Conservation (phyloP, 1,140 invertebrate species). For the Formica exsecta region DNA sequence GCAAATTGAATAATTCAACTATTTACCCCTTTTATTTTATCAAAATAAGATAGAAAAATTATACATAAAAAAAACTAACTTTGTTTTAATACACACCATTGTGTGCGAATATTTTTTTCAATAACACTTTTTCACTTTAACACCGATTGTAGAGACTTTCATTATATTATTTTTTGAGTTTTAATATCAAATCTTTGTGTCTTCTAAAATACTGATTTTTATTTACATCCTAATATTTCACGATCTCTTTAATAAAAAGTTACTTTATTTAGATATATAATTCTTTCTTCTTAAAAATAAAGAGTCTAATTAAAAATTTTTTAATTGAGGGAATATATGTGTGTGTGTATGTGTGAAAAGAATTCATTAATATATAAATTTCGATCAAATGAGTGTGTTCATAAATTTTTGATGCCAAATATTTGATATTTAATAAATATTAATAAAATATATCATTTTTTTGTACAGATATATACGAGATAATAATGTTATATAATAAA, state of each 20-base stretch:
- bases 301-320: constrained; percentile 6
- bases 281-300: constrained; percentile 5
- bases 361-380: constrained; percentile 38
- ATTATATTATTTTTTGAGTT: background rate
- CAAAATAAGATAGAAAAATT: background rate
- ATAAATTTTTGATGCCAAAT: constrained; percentile 38
- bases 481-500: background rate
- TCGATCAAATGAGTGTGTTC: constrained; percentile 21
- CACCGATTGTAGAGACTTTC: background rate
- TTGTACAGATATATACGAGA: constrained; percentile 6
- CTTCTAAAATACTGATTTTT: background rate
- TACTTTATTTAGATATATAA: background rate
- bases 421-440: constrained; percentile 47
- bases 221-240: background rate
- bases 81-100: too few species aligned
- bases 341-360: constrained; percentile 1
- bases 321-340: background rate
- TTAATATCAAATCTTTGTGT: background rate
- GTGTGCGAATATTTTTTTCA: background rate
- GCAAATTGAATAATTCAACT: background rate
- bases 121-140: background rate
- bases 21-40: background rate
- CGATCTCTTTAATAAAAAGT: background rate
- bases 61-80: background rate
- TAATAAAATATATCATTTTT: constrained; percentile 56